Evolutionary conservation across 2,797 vertebrate genomes (phyloP).

Genomic region (Liparis tanakae): DNA sequence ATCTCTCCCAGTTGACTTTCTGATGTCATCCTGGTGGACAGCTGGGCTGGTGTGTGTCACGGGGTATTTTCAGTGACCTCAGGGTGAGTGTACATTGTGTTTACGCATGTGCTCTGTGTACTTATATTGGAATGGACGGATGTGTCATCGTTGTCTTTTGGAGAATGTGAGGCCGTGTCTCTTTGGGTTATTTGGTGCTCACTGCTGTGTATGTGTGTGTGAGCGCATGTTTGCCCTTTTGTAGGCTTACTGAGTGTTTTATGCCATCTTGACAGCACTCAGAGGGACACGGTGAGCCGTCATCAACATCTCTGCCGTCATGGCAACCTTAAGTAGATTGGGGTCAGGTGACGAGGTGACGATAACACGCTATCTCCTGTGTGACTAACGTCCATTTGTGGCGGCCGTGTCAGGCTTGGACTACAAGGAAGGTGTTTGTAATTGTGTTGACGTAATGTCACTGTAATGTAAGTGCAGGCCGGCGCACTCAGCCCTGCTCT

Average conservation of each 20-base stretch:
- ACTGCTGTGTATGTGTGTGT: neutral
- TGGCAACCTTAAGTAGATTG: slow-evolving; percentile 49
- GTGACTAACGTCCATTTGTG: slow-evolving; percentile 57
- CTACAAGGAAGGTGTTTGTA: slow-evolving; percentile 63
- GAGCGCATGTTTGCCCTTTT: slow-evolving; percentile 14
- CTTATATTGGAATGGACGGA: slow-evolving; percentile 51
- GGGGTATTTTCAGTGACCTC: slow-evolving; percentile 77
- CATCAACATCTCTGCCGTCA: slow-evolving; percentile 52
- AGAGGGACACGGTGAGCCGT: slow-evolving; percentile 33
- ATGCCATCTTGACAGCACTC: slow-evolving; percentile 43
- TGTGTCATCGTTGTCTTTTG: slow-evolving; percentile 65
- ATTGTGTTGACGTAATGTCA: slow-evolving; percentile 66
- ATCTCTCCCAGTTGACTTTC: slow-evolving; percentile 67
- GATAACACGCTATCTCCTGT: slow-evolving; percentile 60
- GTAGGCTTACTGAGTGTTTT: slow-evolving; percentile 10
- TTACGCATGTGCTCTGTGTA: slow-evolving; percentile 39
- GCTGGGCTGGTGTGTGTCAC: slow-evolving; percentile 72
- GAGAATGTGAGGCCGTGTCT: slow-evolving; percentile 61
- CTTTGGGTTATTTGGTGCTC: slow-evolving; percentile 28
- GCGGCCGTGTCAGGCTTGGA: slow-evolving; percentile 38
- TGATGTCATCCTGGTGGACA: slow-evolving; percentile 74
- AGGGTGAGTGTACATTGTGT: slow-evolving; percentile 62
- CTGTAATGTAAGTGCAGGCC: slow-evolving; percentile 44
- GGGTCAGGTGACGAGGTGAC: slow-evolving; percentile 64
- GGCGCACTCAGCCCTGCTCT: slow-evolving; percentile 41